Evolutionary conservation across 2,797 vertebrate genomes (phyloP), one percentile per base, ranked within the genome.

Genomic region (Phrynocephalus forsythii): DNA sequence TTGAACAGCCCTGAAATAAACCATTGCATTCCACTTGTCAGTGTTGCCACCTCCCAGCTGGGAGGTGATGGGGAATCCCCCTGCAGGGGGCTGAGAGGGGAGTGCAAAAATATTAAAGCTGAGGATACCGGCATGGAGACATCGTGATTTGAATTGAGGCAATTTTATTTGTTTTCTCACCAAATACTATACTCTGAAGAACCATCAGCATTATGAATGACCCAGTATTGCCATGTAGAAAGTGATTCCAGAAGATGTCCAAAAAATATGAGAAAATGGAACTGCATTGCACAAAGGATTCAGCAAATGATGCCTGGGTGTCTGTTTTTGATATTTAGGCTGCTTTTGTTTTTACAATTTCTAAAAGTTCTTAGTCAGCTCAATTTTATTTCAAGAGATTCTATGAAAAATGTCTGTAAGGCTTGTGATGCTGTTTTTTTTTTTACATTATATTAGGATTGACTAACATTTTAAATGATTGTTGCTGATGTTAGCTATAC

Each of bases 341-440:
- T 63, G 60, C 52, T 84, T 63, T 63, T 15, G 38, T 84, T 75
- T 72, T 76, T 75, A 22, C 52, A 84, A 66, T 22, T 66, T 75
- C 30, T 52, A 28, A 56, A 76, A 84, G 56, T 13, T 84, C 71
- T 75, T 30, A 84, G 30, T 83, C 50, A 73, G 69, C n/a, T 84
- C 83, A 84, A 84, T 84, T 84, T 84, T 66, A 52, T 84, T 75
- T 60, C 50, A 60, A 63, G 52, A 28, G 30, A 75, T 84, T 66
- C 60, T 67, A 28, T 77, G 60, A 85, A 76, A 83, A 78, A 28
- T 11, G 18, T 44, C 16, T 50, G 30, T 78, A 28, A 50, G 28
- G 4, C 1, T 44, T 76, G 15, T 76, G 11, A 48, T 9, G 18
- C 13, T 4, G 33, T 5, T 44, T 44, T 44, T 38, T 38, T 63